Conservation (phyloP, 1,140 invertebrate species). For the Drosophila lowei region DNA sequence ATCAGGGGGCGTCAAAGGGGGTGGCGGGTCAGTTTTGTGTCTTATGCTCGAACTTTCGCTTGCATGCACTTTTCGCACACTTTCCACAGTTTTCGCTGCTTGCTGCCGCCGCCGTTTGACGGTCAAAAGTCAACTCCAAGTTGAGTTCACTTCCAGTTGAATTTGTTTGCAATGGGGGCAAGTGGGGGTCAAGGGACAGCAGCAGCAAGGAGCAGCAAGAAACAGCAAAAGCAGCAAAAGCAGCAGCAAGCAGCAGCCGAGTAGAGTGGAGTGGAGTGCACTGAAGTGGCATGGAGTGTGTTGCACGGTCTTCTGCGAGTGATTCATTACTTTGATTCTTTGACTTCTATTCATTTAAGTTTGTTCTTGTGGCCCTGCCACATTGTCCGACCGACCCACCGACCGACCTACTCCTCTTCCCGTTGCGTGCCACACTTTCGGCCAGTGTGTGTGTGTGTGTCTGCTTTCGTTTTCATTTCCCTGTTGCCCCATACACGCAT, state of each 20-base stretch:
- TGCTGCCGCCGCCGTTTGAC: slow-evolving; percentile 60
- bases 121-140: slow-evolving; percentile 81
- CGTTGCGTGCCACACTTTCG: slow-evolving; percentile 52
- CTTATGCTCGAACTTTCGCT: slow-evolving; percentile 74
- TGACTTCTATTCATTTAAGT: slow-evolving; percentile 72
- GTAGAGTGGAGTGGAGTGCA: neutral
- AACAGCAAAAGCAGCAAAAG: slow-evolving; percentile 4
- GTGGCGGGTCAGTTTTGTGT: slow-evolving; percentile 57
- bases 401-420: too few relatives aligned
- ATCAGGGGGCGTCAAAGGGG: neutral
- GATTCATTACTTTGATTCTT: slow-evolving; percentile 79
- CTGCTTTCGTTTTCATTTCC: slow-evolving; percentile 62
- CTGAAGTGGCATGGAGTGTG: neutral
- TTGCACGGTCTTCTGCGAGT: slow-evolving; percentile 27
- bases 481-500: slow-evolving; percentile 30
- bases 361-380: slow-evolving; percentile 45
- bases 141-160: slow-evolving; percentile 81
- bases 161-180: slow-evolving; percentile 72
- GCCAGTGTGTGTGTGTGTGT: neutral
- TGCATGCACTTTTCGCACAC: slow-evolving; percentile 75
- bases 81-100: slow-evolving; percentile 75
- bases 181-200: slow-evolving; percentile 32
- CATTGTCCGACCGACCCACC: slow-evolving; percentile 2
- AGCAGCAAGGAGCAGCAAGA: neutral
- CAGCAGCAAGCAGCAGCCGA: too few relatives aligned